These are phyloP conservation scores for Homalodisca vitripennis DNA, from an alignment of 1,140 invertebrate species.

Conservation along the genomic window DNA sequence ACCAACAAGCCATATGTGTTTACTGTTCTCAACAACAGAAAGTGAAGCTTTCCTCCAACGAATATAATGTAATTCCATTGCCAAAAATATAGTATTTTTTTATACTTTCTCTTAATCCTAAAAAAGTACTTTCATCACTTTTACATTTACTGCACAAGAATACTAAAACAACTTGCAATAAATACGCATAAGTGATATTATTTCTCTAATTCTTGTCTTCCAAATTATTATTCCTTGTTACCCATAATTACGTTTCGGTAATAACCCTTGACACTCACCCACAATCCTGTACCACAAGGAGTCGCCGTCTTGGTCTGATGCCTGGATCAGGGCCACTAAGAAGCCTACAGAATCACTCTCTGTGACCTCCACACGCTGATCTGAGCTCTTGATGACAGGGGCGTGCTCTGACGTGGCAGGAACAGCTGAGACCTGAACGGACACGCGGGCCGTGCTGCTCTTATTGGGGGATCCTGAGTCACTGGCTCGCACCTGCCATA, in stretches of 20 bases:
- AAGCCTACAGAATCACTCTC: conserved; percentile 84
- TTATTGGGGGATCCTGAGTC: conserved; percentile 71
- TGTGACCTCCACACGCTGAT: conserved; percentile 69
- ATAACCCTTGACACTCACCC: conserved; percentile 66
- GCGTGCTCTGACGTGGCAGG: conserved; percentile 59
- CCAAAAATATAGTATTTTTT: too few species aligned
- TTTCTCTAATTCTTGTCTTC: too few species aligned
- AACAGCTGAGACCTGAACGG: conserved; percentile 61
- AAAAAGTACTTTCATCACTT: too few species aligned
- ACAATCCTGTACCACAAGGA: conserved; percentile 87
- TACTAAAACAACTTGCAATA: too few species aligned
- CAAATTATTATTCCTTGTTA: too few species aligned
- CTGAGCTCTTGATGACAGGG: conserved; percentile 61
- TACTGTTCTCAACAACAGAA: too few species aligned
- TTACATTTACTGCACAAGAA: too few species aligned
- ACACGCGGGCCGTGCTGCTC: conserved; percentile 67
- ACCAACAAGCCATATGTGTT: too few species aligned
- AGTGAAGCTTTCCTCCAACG: too few species aligned
- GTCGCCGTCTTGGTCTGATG: conserved; percentile 79
- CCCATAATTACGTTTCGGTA: conserved; percentile 64
- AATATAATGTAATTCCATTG: too few species aligned
- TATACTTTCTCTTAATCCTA: too few species aligned
- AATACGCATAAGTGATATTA: too few species aligned
- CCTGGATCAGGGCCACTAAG: conserved; percentile 77
- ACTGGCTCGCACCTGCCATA: conserved; percentile 69